phyloP scores from a whole-genome alignment of 1,140 invertebrate species.

The Drosophila setifemur region DNA sequence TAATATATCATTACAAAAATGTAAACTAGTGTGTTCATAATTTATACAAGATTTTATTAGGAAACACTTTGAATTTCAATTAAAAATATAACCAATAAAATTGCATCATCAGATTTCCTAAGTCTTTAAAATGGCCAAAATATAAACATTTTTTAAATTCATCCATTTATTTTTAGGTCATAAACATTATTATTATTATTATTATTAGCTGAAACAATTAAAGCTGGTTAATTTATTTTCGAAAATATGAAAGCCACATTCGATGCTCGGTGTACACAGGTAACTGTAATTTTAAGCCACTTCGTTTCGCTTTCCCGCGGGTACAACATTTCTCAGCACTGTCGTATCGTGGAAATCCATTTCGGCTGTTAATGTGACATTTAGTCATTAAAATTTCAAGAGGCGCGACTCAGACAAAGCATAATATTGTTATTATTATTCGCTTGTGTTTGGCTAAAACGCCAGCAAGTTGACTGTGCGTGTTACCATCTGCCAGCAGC shows the following conservation, averaged over 20 bases:
- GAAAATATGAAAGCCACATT: too few species aligned
- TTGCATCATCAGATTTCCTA: too few species aligned
- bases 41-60: too few species aligned
- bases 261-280: constrained; percentile 14
- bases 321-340: constrained; percentile 16
- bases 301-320: not conserved
- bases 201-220: too few species aligned
- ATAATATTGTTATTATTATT: constrained; percentile 73
- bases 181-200: too few species aligned
- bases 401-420: constrained; percentile 57
- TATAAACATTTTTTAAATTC: too few species aligned
- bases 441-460: constrained; percentile 20
- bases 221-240: too few species aligned
- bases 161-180: too few species aligned
- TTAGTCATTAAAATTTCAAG: constrained; percentile 72
- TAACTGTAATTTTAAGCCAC: not conserved
- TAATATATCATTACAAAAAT: not conserved
- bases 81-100: not conserved
- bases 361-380: constrained; percentile 71
- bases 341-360: constrained; percentile 50
- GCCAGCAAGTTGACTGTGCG: constrained; percentile 20
- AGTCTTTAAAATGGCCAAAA: too few species aligned
- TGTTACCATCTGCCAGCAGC: constrained; percentile 60
- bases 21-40: too few species aligned
- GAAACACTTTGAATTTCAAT: too few species aligned